Conservation (phyloP, 2,113 vertebrate genomes). For the Dissostichus mawsoni region DNA sequence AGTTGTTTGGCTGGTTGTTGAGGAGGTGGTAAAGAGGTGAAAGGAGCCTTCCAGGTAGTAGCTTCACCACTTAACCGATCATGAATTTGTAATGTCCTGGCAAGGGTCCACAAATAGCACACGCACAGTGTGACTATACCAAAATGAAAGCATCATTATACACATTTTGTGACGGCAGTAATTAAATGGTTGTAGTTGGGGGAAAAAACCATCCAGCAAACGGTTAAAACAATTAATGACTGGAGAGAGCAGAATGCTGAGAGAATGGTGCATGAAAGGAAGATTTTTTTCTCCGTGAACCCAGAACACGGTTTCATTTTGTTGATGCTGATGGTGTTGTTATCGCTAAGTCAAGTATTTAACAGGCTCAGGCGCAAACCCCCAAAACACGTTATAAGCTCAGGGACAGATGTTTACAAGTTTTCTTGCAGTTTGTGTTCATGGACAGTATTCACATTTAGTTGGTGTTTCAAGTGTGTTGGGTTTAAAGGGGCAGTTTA, state of each 20-base stretch:
- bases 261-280: background rate
- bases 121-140: background rate
- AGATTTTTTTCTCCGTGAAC: slow-evolving; percentile 5
- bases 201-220: background rate
- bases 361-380: slow-evolving; percentile 21
- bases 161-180: background rate
- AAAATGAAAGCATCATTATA: background rate
- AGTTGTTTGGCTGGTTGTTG: background rate
- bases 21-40: background rate
- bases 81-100: slow-evolving; percentile 31
- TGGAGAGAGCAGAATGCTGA: background rate
- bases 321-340: slow-evolving; percentile 3
- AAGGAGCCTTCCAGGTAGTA: slow-evolving; percentile 34
- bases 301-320: background rate
- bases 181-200: background rate
- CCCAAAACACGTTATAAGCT: slow-evolving; percentile 5
- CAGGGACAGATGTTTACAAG: slow-evolving; percentile 27
- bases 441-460: background rate
- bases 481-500: slow-evolving; percentile 26
- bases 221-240: background rate
- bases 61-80: slow-evolving; percentile 23
- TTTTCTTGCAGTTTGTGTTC: slow-evolving; percentile 11
- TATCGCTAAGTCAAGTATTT: slow-evolving; percentile 18
- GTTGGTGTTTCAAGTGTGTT: slow-evolving; percentile 19
- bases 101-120: background rate